Base-by-base conservation (phyloP, 2,113 vertebrate species). In the Rousettus leschenaultii region DNA sequence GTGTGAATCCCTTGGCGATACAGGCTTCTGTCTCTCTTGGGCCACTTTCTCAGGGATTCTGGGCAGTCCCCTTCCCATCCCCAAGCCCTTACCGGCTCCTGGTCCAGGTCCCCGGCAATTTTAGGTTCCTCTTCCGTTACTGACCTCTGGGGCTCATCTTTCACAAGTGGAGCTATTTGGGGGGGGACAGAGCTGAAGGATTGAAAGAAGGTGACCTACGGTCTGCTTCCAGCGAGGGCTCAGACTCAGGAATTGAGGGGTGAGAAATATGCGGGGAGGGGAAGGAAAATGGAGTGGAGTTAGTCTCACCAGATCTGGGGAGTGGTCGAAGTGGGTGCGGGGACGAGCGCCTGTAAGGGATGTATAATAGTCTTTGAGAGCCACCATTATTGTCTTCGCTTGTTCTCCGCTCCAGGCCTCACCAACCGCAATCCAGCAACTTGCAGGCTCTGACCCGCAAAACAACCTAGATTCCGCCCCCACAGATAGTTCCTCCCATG, bases 281-380 rank as follows among this genome's bases (percentile, higher is more conserved):
- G 33, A 65, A 83, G 59, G 74, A 48, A 78, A 65, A 55, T 21
- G 73, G 73, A 71, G 77, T 28, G 92, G 71, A 53, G 63, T 83
- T 63, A 84, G 45, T 91, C 97, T 98, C 95, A 98, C 97, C 97
- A 70, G 70, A 80, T 71, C 48, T 43, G 88, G 95, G 93, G 38
- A n/a, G 43, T 51, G 95, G 94, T 90, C 13, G 30, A 59, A 55
- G 86, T 53, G 35, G 83, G 33, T 61, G 84, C 35, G 3, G 91
- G 40, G 78, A 19, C 7, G 83, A 74, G 61, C 55, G 70, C 86
- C 97, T 97, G 95, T 53, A 93, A 53, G 28, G 59, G 66, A 87
- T 28, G 55, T 33, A 21, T 3, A 57, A 45, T n/a, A 68, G 82
- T 26, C 66, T 93, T 77, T 48, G 16, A 78, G 68, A 19, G 28